A percentile compares a stretch with the other conserved stretches of the same genome.
Conservation (phyloP, 2,797 vertebrate genomes). For the Tauraco hartlaubi region DNA sequence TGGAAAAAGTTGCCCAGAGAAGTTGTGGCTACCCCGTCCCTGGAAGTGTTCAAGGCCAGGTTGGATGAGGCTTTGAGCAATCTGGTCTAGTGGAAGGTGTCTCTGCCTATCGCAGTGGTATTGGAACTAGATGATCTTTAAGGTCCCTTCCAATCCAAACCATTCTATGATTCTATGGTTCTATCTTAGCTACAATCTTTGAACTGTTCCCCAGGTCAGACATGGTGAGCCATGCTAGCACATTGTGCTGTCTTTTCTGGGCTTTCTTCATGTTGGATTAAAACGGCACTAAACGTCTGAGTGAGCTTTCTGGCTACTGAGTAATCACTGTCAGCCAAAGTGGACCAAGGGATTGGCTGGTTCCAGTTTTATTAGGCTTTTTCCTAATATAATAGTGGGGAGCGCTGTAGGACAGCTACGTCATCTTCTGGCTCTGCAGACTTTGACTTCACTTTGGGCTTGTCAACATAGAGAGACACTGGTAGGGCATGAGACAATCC, state of each 20-base stretch:
- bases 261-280: neutral
- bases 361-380: neutral
- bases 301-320: accelerated
- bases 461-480: neutral
- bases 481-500: neutral
- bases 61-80: too few species aligned
- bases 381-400: neutral
- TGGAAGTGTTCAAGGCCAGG: too few species aligned
- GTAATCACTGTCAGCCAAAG: neutral
- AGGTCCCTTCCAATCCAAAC: too few species aligned
- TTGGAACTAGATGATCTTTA: too few species aligned
- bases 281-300: neutral
- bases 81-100: too few species aligned
- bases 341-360: accelerated
- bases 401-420: neutral
- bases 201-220: accelerated
- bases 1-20: too few species aligned
- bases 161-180: too few species aligned
- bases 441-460: neutral
- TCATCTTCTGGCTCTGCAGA: neutral
- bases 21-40: too few species aligned
- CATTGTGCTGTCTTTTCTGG: neutral
- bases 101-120: too few species aligned
- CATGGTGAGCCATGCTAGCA: neutral
- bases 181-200: neutral